Evolutionary conservation across 2,797 vertebrate genomes (phyloP).

Genomic region (Falco cherrug): DNA sequence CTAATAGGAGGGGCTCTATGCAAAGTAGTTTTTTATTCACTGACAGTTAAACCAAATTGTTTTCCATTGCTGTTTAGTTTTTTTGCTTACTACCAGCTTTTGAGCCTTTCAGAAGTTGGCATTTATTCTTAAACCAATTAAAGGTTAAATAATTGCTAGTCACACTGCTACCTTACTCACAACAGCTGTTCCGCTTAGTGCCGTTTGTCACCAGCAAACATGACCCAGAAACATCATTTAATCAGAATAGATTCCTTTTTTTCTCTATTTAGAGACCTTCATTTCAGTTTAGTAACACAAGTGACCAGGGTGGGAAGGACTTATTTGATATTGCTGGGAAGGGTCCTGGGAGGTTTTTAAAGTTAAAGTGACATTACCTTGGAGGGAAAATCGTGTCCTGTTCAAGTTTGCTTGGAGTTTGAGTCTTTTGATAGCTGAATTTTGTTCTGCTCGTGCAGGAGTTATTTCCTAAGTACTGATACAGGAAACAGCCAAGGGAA

Average conservation of each 20-base stretch:
- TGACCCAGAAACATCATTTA: not conserved
- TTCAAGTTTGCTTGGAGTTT: not conserved
- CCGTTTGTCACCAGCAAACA: not conserved
- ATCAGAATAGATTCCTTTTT: not conserved
- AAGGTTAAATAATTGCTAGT: not conserved
- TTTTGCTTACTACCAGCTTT: not conserved
- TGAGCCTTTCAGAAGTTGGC: not conserved
- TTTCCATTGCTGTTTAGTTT: not conserved
- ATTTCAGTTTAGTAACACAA: not conserved
- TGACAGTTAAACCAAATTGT: not conserved
- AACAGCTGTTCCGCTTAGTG: not conserved
- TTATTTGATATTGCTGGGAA: not conserved
- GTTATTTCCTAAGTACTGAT: not conserved
- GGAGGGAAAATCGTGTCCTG: not conserved
- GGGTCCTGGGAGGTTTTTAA: not conserved
- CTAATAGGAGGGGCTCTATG: not conserved
- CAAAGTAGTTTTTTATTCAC: not conserved
- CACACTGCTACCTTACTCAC: not conserved
- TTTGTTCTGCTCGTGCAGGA: not conserved
- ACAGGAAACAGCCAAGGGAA: not conserved
- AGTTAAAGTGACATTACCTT: not conserved
- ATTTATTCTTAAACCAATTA: not conserved
- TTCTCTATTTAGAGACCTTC: not conserved
- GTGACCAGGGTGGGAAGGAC: not conserved
- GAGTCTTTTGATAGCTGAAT: not conserved